Conservation (phyloP, 2,113 vertebrate species). For the Cynoglossus semilaevis region DNA sequence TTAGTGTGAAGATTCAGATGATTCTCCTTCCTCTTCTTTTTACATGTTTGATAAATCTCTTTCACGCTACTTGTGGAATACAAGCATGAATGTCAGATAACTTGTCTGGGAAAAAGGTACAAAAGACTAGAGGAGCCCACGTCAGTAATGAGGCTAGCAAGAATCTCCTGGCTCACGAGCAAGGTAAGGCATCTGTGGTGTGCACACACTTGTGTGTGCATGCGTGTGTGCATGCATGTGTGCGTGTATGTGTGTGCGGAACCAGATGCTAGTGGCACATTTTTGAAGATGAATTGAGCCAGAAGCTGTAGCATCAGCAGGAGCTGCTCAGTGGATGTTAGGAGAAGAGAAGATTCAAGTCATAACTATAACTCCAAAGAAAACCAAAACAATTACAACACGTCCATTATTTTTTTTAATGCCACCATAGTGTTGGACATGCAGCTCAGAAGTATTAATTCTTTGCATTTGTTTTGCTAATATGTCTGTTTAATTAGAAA, state of each 20-base stretch:
- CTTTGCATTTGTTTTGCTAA: too few species aligned
- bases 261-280: conserved; percentile 17
- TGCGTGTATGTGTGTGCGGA: conserved; percentile 15
- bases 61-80: conserved; percentile 56
- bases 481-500: too few species aligned
- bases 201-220: too few species aligned
- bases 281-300: conserved; percentile 31
- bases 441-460: too few species aligned
- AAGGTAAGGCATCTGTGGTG: conserved; percentile 74
- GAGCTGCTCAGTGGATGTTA: conserved; percentile 19
- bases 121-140: conserved; percentile 67
- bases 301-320: conserved; percentile 24
- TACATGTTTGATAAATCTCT: conserved; percentile 68
- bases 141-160: conserved; percentile 71
- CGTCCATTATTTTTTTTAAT: too few species aligned
- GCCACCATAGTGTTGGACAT: too few species aligned
- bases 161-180: conserved; percentile 61
- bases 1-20: conserved; percentile 47
- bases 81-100: conserved; percentile 54
- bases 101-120: conserved; percentile 63
- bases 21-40: conserved; percentile 52
- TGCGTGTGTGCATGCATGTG: conserved; percentile 8
- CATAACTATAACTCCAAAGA: conserved; percentile 26
- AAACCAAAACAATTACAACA: too few species aligned
- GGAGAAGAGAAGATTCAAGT: conserved; percentile 16